Conservation (phyloP, 2,113 vertebrate genomes). For the Saccopteryx leptura region DNA sequence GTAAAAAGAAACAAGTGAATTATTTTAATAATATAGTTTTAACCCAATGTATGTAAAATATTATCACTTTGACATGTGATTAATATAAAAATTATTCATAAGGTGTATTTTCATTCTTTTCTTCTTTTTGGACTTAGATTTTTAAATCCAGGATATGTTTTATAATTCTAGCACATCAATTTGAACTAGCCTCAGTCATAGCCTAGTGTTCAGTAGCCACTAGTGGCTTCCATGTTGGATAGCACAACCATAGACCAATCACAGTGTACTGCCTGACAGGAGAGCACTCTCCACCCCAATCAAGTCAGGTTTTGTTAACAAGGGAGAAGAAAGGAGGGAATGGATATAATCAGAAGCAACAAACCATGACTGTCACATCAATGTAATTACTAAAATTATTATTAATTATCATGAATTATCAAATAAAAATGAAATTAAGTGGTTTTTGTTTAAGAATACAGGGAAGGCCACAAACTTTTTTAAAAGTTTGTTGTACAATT, state of each 20-base stretch:
- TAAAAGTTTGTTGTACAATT: slow-evolving; percentile 35
- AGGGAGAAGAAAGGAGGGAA: neutral
- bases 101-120: neutral
- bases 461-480: neutral
- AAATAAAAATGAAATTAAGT: slow-evolving; percentile 19
- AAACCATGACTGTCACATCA: neutral
- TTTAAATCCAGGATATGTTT: neutral
- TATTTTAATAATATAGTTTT: neutral
- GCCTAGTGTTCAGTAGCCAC: neutral
- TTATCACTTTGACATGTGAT: neutral
- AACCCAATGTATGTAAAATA: neutral
- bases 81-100: neutral
- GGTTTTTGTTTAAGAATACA: neutral
- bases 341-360: neutral
- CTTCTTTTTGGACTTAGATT: neutral
- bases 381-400: slow-evolving; percentile 26
- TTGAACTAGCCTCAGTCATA: neutral
- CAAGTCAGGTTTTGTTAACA: neutral
- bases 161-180: neutral
- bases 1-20: neutral
- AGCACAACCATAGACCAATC: neutral
- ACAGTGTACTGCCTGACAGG: neutral
- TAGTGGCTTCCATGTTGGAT: neutral
- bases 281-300: neutral
- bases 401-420: neutral